Percentiles rank a stretch among this genome's conserved stretches.
These are phyloP conservation scores for Leptestheria dahalacensis DNA, from an alignment of 1,140 invertebrate genomes.

Conservation along the genomic window DNA sequence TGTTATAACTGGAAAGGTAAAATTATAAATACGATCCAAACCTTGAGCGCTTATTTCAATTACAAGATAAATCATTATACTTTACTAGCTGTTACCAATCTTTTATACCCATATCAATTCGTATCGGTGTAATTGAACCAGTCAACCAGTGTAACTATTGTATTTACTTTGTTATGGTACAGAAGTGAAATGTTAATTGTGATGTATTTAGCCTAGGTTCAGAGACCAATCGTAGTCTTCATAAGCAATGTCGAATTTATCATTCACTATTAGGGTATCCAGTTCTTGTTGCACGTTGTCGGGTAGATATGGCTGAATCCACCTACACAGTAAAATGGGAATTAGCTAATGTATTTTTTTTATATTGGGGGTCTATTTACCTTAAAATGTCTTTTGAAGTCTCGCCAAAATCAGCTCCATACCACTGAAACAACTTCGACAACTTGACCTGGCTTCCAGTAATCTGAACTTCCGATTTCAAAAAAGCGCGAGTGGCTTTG, in stretches of 20 bases:
- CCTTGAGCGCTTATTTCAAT: too few species aligned
- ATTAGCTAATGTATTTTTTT: background rate
- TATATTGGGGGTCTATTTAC: background rate
- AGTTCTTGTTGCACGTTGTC: background rate
- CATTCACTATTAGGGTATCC: background rate
- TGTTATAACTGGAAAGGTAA: too few species aligned
- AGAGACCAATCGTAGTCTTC: constrained; percentile 13
- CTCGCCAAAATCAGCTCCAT: constrained; percentile 27
- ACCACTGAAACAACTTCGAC: constrained; percentile 28
- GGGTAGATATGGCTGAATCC: background rate
- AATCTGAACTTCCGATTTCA: constrained; percentile 24
- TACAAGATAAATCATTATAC: too few species aligned
- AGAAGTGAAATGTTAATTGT: background rate
- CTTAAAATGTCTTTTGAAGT: constrained; percentile 19
- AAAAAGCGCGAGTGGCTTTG: constrained; percentile 25
- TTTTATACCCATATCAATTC: too few species aligned
- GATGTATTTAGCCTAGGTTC: background rate
- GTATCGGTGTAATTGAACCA: background rate
- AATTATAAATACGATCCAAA: too few species aligned
- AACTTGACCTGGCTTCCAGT: constrained; percentile 21
- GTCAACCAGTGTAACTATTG: background rate
- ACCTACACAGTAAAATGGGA: background rate
- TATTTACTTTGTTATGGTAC: background rate
- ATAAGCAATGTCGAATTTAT: background rate
- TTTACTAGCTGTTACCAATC: too few species aligned